Conservation (phyloP, 2,797 vertebrate species). For the Catharus ustulatus region DNA sequence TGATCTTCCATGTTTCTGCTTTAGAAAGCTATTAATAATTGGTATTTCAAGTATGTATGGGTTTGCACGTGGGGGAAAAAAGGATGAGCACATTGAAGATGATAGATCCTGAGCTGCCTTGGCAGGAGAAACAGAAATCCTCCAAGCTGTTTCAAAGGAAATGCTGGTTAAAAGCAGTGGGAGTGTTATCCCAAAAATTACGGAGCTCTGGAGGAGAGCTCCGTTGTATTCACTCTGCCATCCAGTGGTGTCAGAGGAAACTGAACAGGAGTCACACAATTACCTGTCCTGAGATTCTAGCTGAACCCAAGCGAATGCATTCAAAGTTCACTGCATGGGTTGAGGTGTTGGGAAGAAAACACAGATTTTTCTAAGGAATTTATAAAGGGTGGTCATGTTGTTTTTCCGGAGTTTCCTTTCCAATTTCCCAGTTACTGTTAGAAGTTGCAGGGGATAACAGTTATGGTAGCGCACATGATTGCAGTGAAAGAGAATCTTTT, state of each 20-base stretch:
- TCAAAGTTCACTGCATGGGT: not conserved
- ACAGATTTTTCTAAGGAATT: not conserved
- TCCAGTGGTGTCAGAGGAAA: slow-evolving; percentile 28
- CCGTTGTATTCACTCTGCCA: not conserved
- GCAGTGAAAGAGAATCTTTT: not conserved
- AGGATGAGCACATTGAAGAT: not conserved
- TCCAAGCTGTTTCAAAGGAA: not conserved
- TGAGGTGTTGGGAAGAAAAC: not conserved
- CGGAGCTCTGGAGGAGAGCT: accelerated
- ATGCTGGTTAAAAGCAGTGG: not conserved
- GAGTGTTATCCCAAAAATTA: not conserved
- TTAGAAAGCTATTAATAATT: not conserved
- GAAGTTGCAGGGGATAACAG: not conserved
- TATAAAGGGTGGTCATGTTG: not conserved
- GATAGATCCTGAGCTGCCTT: not conserved
- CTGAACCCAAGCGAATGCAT: not conserved
- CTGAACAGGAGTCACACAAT: not conserved
- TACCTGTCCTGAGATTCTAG: not conserved
- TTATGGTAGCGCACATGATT: not conserved
- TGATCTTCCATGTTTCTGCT: not conserved
- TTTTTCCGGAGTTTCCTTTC: not conserved
- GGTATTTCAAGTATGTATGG: not conserved
- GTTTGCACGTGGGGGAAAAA: not conserved
- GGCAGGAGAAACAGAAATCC: not conserved
- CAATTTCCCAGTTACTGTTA: not conserved